A percentile compares a stretch with the other conserved stretches of the same genome.
phyloP scores from a whole-genome alignment of 1,140 invertebrate species.

The Caenorhabditis latens region DNA sequence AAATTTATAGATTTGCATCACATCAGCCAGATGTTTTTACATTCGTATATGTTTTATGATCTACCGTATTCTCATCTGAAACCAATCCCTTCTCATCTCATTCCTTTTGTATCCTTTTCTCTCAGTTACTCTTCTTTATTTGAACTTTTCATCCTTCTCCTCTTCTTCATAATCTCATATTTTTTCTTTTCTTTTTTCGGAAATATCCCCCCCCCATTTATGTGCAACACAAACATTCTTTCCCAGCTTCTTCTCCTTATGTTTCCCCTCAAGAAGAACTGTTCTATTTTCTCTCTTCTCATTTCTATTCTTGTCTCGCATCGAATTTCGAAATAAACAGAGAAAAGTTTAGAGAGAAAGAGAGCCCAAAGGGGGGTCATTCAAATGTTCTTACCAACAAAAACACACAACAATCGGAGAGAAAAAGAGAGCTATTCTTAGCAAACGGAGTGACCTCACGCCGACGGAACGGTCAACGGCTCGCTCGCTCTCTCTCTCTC shows the following conservation, averaged over 20 bases:
- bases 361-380: conserved; percentile 3
- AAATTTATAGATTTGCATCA: conserved; percentile 25
- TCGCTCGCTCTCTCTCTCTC: background rate
- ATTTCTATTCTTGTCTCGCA: conserved; percentile 17
- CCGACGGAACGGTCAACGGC: background rate
- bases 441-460: conserved; percentile 16
- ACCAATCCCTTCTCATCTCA: background rate
- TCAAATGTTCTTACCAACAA: background rate
- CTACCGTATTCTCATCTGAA: background rate
- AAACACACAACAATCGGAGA: background rate
- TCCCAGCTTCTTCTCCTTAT: background rate
- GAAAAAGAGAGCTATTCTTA: background rate
- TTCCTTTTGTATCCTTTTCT: background rate
- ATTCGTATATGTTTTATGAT: too few species aligned
- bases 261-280: background rate
- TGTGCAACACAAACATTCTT: background rate
- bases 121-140: background rate
- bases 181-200: background rate
- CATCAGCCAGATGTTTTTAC: too few species aligned
- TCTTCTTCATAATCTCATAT: too few species aligned
- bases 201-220: background rate
- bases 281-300: conserved; percentile 23
- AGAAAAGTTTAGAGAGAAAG: background rate
- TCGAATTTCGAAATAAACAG: conserved; percentile 47
- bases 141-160: conserved; percentile 1